Evolutionary conservation across 2,113 vertebrate species (phyloP), one percentile per base, ranked within the genome.

Genomic region (Gopherus evgoodei): DNA sequence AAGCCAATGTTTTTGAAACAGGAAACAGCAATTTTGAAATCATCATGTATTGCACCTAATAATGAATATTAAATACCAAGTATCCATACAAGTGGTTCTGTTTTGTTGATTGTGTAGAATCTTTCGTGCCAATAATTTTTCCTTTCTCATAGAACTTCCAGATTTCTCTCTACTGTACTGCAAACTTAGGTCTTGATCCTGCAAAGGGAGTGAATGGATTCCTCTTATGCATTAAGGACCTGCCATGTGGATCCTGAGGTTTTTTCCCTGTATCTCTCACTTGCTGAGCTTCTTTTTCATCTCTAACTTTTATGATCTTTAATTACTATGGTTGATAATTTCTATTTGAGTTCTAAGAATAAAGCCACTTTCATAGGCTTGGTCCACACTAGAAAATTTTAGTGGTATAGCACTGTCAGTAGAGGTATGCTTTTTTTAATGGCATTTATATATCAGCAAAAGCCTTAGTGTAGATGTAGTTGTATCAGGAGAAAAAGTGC

Each of bases 1-100:
- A 59, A 81, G 91, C 72, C 22, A 14, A 88, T 96, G n/a, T 93
- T 96, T 85, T 93, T 96, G 91, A 89, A 89, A 95, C 89, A 95
- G 85, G 65, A 69, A 59, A 79, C 38, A 59, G 47, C 81, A 72
- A 69, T 90, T 93, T 96, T 95, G 84, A 93, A 88, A 86, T 87
- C 0, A 0, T 5, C 19, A 25, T 69, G 25, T 10, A 22, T 57
- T 83, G 8, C 3, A 84, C 25, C 62, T 78, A 12, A 5, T 84
- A 31, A 29, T 72, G 24, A 57, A 59, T 4, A 4, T 59, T 47
- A 76, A 76, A 47, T 76, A 76, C 27, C 10, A 24, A 27, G 24
- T 78, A 78, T 78, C 42, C 6, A 2, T 78, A 24, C 38, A 29
- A 27, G 75, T 47, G 42, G 6, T 47, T 76, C 21, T 47, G 24